Conservation (phyloP, 2,888 invertebrate species). For the Drosophila quinaria region DNA sequence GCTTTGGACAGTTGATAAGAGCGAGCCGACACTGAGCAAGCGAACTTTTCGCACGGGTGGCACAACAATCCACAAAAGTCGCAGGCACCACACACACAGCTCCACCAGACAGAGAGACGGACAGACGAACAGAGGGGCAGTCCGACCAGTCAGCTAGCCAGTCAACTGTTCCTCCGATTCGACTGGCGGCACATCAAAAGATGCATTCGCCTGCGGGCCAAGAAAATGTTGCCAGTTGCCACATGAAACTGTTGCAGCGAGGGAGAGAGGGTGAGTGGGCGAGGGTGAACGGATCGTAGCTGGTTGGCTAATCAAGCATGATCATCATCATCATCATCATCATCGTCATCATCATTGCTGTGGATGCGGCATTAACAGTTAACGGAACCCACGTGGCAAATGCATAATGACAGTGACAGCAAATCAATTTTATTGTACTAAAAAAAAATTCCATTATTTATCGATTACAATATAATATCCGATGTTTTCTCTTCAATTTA, state of each 20-base stretch:
- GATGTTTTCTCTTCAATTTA: conserved; percentile 7
- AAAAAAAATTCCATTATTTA: conserved; percentile 35
- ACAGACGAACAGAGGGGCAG: conserved; percentile 3
- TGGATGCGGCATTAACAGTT: conserved; percentile 35
- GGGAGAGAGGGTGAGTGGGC: conserved; percentile 6
- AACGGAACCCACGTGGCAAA: conserved; percentile 38
- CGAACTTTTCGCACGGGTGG: conserved; percentile 73
- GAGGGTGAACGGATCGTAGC: conserved; percentile 22
- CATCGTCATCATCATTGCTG: not conserved
- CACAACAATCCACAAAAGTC: conserved; percentile 44
- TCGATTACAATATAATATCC: conserved; percentile 27
- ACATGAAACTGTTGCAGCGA: conserved; percentile 25
- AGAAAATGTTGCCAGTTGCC: conserved; percentile 40
- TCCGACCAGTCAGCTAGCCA: conserved; percentile 24
- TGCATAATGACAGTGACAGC: conserved; percentile 25
- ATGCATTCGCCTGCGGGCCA: conserved; percentile 65
- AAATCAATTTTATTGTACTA: not conserved
- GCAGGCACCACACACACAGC: conserved; percentile 10
- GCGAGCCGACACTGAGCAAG: conserved; percentile 49
- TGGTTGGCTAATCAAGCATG: conserved; percentile 65
- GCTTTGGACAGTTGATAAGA: conserved; percentile 74
- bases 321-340: conserved; percentile 47
- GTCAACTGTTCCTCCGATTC: conserved; percentile 30
- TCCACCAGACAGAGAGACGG: not conserved
- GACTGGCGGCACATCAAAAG: conserved; percentile 68